Evolutionary conservation across 1,140 invertebrate species (phyloP), one percentile per base, ranked within the genome.

Genomic region (Heliothis virescens): DNA sequence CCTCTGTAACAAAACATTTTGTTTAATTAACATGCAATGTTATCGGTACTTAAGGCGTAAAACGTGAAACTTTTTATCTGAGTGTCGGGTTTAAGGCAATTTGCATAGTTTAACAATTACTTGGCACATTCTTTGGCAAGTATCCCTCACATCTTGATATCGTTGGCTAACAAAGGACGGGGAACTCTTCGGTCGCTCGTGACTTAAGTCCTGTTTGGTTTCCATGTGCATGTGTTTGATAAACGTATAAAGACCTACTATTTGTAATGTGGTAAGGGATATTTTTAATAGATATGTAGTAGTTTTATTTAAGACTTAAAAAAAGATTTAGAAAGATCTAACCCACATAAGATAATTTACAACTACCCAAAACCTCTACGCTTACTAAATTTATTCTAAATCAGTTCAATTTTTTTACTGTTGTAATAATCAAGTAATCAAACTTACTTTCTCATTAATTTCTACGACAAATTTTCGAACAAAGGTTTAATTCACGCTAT

Each of bases 61-160:
- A 84, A 89, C 87, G 87, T 84, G 87, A 73, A 87, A 88, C 88
- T 90, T 88, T 90, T 91, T 63, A 76, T 76, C 74, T 65, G 9
- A n/a, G 73, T 82, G 67, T 65, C 48, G 52, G 65, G 65, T 82
- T 79, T 74, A 62, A 57, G 80, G 82, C 87, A 87, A 92, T 92
- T 92, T 92, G 87, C 91, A 92, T 92, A 89, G 79, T 89, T 90
- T 88, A 91, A 91, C 89, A 89, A 92, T 90, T 88, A 88, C 89
- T 85, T 81, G 87, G 84, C 80, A 87, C 90, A 90, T 91, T 92
- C 89, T 91, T 91, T 85, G 81, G 83, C 60, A 81, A 84, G 82
- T 87, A 79, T 85, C 81, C 16, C 41, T 41, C 82, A 79, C 82
- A 88, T 86, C 87, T 84, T 82, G 83, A 84, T 86, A 81, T 72